These are phyloP conservation scores for Trichogramma dendrolimi DNA, from an alignment of 2,888 invertebrate species.

Conservation along the genomic window DNA sequence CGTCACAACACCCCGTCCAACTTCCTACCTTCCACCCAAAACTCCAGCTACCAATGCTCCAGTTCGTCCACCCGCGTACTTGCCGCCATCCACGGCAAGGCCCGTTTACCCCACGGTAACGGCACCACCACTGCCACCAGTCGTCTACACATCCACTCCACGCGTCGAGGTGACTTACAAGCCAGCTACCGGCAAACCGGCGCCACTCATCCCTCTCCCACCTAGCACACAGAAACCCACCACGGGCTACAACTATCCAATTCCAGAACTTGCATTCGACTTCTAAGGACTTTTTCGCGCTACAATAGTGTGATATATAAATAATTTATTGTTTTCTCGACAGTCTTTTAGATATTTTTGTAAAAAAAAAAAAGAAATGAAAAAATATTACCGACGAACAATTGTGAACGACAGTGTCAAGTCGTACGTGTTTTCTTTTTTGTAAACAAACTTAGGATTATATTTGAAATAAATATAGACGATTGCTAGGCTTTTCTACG, in stretches of 20 bases:
- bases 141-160: slow-evolving; percentile 39
- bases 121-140: slow-evolving; percentile 50
- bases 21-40: not conserved
- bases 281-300: slow-evolving; percentile 37
- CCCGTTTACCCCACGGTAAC: slow-evolving; percentile 41
- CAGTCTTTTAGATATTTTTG: too few relatives aligned
- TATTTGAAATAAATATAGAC: too few relatives aligned
- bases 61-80: slow-evolving; percentile 43
- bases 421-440: too few relatives aligned
- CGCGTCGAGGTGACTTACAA: slow-evolving; percentile 31
- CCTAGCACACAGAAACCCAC: slow-evolving; percentile 38
- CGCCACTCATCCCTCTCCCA: slow-evolving; percentile 43
- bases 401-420: too few relatives aligned
- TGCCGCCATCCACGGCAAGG: slow-evolving; percentile 44
- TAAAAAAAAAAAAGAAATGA: too few relatives aligned
- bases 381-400: too few relatives aligned
- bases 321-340: too few relatives aligned
- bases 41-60: slow-evolving; percentile 24
- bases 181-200: slow-evolving; percentile 41
- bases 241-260: slow-evolving; percentile 44
- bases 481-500: too few relatives aligned
- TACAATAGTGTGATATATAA: too few relatives aligned
- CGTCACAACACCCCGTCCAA: slow-evolving; percentile 6
- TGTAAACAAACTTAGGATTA: too few relatives aligned
- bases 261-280: slow-evolving; percentile 45